Conservation (phyloP, 1,140 invertebrate genomes). For the Myzus persicae region DNA sequence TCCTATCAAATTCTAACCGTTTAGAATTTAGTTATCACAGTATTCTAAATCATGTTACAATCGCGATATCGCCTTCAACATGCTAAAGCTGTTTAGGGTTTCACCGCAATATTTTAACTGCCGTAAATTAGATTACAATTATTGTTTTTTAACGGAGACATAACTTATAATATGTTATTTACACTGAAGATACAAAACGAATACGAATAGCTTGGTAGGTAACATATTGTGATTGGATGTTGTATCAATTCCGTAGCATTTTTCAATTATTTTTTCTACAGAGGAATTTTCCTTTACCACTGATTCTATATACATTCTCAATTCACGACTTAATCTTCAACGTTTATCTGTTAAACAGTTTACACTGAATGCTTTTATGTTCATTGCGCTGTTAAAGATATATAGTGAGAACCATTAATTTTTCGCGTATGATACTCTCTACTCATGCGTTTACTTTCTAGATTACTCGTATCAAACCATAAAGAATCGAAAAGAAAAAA, state of each 20-base stretch:
- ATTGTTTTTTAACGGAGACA: neutral
- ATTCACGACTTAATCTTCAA: neutral
- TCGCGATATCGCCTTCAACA: no score
- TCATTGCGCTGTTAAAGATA: constrained; percentile 2
- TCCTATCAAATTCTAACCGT: neutral
- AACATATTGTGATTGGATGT: neutral
- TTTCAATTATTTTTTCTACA: neutral
- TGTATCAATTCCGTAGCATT: neutral
- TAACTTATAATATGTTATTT: neutral
- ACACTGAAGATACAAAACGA: neutral
- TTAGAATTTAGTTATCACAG: neutral
- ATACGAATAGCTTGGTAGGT: neutral
- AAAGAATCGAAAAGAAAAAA: constrained; percentile 12
- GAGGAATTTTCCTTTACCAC: neutral
- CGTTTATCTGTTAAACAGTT: constrained; percentile 20
- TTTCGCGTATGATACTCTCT: constrained; percentile 8
- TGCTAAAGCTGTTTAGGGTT: neutral
- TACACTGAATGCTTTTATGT: constrained; percentile 32
- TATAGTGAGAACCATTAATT: constrained; percentile 38
- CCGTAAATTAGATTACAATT: neutral
- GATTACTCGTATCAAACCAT: neutral
- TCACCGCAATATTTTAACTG: neutral
- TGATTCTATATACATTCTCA: neutral
- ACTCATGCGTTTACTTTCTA: constrained; percentile 11
- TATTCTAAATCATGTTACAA: no score